These are phyloP conservation scores for Anastrepha obliqua DNA, from an alignment of 1,140 invertebrate genomes.

Conservation along the genomic window DNA sequence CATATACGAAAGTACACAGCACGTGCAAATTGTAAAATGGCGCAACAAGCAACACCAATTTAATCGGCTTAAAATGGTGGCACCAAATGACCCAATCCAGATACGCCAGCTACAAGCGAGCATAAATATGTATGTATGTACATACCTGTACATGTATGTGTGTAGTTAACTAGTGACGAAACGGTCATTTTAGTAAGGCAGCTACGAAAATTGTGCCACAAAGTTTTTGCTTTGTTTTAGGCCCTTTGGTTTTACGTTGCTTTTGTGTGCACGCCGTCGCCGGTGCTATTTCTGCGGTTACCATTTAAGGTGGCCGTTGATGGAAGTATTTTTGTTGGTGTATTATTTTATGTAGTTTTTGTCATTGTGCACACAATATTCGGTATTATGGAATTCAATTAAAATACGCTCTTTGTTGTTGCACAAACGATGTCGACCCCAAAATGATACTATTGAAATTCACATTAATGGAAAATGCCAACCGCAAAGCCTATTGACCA, in stretches of 20 bases:
- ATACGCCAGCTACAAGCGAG: too few species aligned
- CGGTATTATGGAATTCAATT: conserved; percentile 41
- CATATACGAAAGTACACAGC: background rate
- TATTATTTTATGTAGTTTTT: background rate
- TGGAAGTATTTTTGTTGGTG: background rate
- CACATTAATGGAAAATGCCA: conserved; percentile 37
- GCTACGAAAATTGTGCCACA: background rate
- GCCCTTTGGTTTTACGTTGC: background rate
- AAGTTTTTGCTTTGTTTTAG: conserved; percentile 22
- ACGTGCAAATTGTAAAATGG: background rate
- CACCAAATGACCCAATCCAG: background rate
- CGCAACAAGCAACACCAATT: conserved; percentile 26
- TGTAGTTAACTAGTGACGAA: background rate
- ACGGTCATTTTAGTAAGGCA: background rate
- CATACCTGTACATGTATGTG: background rate
- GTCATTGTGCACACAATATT: background rate
- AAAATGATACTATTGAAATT: conserved; percentile 4
- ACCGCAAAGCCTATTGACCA: conserved; percentile 46
- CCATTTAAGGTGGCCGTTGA: background rate
- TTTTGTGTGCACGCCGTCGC: background rate
- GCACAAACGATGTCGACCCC: background rate
- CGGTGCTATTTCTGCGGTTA: background rate
- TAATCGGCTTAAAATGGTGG: conserved; percentile 43
- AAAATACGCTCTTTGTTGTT: conserved; percentile 21
- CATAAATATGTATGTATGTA: background rate